These are phyloP conservation scores for Meliscaeva auricollis DNA, from an alignment of 2,888 invertebrate genomes.

Conservation along the genomic window DNA sequence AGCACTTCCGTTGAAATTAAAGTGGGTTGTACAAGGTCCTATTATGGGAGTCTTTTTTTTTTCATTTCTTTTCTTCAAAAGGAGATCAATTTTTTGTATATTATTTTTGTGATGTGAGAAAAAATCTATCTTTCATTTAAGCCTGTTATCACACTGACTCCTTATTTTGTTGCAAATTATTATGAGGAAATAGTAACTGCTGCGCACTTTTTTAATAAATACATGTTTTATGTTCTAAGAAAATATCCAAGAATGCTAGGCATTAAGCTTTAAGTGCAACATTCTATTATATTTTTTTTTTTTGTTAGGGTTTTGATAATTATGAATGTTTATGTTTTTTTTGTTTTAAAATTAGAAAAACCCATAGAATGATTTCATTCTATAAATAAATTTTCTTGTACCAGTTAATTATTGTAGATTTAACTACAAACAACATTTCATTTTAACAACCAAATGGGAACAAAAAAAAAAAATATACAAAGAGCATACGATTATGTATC, in stretches of 20 bases:
- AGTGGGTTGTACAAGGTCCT: constrained; percentile 51
- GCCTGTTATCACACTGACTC: not conserved
- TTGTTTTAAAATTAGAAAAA: too few relatives aligned
- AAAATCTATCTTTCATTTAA: not conserved
- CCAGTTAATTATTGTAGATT: too few relatives aligned
- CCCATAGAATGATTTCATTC: too few relatives aligned
- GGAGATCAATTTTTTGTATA: not conserved
- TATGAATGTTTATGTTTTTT: too few relatives aligned
- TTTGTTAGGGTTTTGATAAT: too few relatives aligned
- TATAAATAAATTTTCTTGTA: too few relatives aligned
- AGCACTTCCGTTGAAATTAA: constrained; percentile 57
- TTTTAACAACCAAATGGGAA: too few relatives aligned
- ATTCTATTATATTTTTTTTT: too few relatives aligned
- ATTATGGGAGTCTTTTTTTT: constrained; percentile 33
- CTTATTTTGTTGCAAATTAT: constrained; percentile 23
- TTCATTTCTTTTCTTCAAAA: not conserved
- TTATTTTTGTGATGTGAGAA: constrained; percentile 6
- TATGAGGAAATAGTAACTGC: constrained; percentile 1
- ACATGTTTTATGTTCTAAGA: not conserved
- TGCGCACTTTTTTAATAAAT: not conserved
- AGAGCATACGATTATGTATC: too few relatives aligned
- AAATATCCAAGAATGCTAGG: not conserved
- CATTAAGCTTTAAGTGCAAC: not conserved
- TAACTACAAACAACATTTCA: too few relatives aligned
- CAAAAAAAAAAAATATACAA: too few relatives aligned